phyloP scores from a whole-genome alignment of 2,797 vertebrate species.

The Melanotaenia pygmaea region DNA sequence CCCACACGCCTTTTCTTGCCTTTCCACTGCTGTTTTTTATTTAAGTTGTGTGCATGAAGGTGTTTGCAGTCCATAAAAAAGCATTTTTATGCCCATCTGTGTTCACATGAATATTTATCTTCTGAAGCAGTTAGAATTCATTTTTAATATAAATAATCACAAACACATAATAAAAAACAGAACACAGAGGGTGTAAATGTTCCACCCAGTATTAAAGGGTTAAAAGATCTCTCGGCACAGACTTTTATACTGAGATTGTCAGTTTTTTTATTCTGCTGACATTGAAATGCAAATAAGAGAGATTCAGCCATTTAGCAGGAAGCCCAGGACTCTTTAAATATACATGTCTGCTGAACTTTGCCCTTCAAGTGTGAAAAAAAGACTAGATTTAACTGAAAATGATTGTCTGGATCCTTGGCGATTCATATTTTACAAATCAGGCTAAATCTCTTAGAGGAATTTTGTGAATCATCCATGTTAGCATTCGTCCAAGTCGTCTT shows the following conservation, averaged over 20 bases:
- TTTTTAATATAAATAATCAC: not conserved
- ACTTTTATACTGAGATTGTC: slow-evolving; percentile 27
- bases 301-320: slow-evolving; percentile 65
- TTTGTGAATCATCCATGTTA: slow-evolving; percentile 19
- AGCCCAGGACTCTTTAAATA: slow-evolving; percentile 53
- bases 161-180: not conserved
- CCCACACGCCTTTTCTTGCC: slow-evolving; percentile 15
- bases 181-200: not conserved
- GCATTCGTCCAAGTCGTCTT: not conserved
- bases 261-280: slow-evolving; percentile 44
- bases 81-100: no score
- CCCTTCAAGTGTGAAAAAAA: slow-evolving; percentile 28
- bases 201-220: not conserved
- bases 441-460: slow-evolving; percentile 11
- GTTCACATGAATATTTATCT: not conserved
- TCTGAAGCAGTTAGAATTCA: not conserved
- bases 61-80: slow-evolving; percentile 12
- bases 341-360: slow-evolving; percentile 57
- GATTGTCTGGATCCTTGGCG: slow-evolving; percentile 20
- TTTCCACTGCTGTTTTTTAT: not conserved
- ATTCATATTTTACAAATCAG: slow-evolving; percentile 20
- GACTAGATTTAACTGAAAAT: slow-evolving; percentile 23
- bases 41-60: slow-evolving; percentile 6
- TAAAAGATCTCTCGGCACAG: slow-evolving; percentile 30
- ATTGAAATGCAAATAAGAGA: slow-evolving; percentile 33